Base-by-base conservation (phyloP, 2,888 invertebrate species). In the Athrips mouffetella region DNA sequence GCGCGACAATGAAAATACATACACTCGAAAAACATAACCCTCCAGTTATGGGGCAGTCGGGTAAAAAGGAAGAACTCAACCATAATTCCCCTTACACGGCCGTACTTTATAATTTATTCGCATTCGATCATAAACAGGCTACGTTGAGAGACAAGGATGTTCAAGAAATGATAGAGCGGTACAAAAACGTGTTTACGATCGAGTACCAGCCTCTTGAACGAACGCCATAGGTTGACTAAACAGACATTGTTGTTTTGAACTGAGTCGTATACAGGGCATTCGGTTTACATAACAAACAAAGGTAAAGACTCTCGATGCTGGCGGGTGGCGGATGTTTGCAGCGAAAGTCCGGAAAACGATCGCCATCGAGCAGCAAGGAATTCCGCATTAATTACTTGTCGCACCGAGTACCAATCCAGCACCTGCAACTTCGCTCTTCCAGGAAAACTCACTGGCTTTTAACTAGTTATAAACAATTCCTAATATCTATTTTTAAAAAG, bases 351-450 rank as follows among this genome's bases (percentile, higher is more conserved):
- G 80, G 86, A 77, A 85, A 83, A 70, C 72, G 49, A 46, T 51
- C 31, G 58, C 62, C 66, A n/a, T 25, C 48, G 42, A 23, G 11
- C 31, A 59, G 54, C 42, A 72, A n/a, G n/a, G n/a, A 68, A 81
- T 85, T 86, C 85, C 85, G 85, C 86, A 86, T 86, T 85, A 84
- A 76, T 7, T 51, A 51, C n/a, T n/a, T n/a, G n/a, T n/a, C n/a
- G 52, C 53, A 52, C 49, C 45, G 37, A 27, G 20, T 21, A 37
- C 37, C 2, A 49, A 51, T 47, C 50, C 48, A 51, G 47, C n/a
- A 16, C 40, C 29, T 35, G 42, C 31, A 45, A 37, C 30, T 31
- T 21, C 20, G 11, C 18, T 44, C 16, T 30, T 44, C 21, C 25
- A 44, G 30, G 44, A 5, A 44, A 44, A 44, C 37, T 37, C 11